phyloP scores from a whole-genome alignment of 2,113 vertebrate genomes.

The Fukomys damarensis region DNA sequence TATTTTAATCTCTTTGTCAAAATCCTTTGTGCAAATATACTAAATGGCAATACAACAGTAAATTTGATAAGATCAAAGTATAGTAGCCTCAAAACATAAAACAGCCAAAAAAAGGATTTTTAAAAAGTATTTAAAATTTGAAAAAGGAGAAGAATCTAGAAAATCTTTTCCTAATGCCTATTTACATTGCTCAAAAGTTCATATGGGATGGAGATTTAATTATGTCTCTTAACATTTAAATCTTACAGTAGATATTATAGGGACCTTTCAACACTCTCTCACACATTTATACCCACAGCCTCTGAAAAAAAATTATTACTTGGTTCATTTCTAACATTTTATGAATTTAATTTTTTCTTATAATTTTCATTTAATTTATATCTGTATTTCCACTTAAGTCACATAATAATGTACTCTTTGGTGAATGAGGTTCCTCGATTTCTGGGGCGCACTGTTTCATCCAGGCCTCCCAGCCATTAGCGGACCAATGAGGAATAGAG shows the following conservation, averaged over 20 bases:
- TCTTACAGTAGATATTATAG: not conserved
- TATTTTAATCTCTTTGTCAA: slow-evolving; percentile 24
- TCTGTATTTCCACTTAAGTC: slow-evolving; percentile 5
- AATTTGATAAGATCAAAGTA: not conserved
- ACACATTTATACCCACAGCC: accelerated
- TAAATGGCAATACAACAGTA: slow-evolving; percentile 15
- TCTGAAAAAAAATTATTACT: not conserved
- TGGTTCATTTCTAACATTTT: not conserved
- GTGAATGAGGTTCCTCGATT: not conserved
- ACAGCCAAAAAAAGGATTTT: not conserved
- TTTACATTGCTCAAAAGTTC: not conserved
- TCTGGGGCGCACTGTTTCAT: not conserved
- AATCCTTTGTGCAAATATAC: not conserved
- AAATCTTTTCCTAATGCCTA: not conserved
- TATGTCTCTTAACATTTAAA: not conserved
- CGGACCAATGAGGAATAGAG: too few species aligned
- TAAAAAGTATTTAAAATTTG: not conserved
- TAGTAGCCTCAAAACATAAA: not conserved
- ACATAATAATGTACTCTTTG: not conserved
- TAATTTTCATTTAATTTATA: not conserved
- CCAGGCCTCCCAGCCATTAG: too few species aligned
- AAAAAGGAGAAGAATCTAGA: not conserved
- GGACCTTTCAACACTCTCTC: not conserved
- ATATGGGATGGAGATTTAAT: not conserved
- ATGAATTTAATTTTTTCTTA: not conserved